These are phyloP conservation scores for Sternarchorhynchus goeldii DNA, from an alignment of 2,797 vertebrate genomes.

Conservation along the genomic window DNA sequence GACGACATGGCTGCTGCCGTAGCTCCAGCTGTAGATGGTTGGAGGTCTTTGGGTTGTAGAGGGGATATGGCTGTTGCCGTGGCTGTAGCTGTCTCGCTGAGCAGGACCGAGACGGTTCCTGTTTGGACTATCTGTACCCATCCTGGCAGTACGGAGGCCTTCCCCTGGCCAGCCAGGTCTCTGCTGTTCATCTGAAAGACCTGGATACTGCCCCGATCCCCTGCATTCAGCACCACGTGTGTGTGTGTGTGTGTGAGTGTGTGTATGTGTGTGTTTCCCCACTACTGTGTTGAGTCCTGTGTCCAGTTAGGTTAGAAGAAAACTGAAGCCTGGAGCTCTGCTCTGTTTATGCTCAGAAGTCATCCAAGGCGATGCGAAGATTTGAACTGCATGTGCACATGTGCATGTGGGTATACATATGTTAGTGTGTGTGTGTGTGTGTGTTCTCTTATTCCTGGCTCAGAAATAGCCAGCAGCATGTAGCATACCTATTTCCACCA, in stretches of 20 bases:
- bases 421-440: background rate
- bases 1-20: background rate
- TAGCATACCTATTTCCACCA: no score
- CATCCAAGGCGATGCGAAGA: background rate
- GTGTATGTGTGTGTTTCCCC: background rate
- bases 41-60: background rate
- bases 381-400: background rate
- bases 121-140: background rate
- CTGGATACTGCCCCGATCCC: background rate
- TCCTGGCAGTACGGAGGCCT: slow-evolving; percentile 12
- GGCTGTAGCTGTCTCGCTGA: slow-evolving; percentile 29
- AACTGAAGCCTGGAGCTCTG: background rate
- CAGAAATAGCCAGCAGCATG: background rate
- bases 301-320: slow-evolving; percentile 14
- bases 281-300: no score
- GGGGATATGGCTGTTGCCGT: background rate
- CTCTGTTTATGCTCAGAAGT: background rate
- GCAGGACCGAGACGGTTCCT: slow-evolving; percentile 27
- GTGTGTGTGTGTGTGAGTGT: background rate
- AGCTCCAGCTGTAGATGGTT: slow-evolving; percentile 6
- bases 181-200: background rate
- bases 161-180: background rate
- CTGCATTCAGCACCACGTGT: background rate
- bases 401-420: background rate
- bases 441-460: background rate